Evolutionary conservation across 1,140 invertebrate species (phyloP).

Genomic region (Diachasmimorpha longicaudata): DNA sequence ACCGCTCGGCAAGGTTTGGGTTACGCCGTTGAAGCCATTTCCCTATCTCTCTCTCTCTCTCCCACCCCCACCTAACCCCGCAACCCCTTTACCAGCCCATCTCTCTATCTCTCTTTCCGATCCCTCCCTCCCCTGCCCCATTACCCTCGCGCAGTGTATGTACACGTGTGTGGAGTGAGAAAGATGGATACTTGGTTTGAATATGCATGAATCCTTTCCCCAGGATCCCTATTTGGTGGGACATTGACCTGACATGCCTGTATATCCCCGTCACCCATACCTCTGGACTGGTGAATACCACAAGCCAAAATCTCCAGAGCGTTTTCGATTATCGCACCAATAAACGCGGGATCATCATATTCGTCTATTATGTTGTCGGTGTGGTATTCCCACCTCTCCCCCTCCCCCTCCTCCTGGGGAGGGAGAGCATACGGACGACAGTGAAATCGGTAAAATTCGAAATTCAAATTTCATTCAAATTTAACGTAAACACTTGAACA

Average conservation of each 20-base stretch:
- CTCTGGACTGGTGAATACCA: not conserved
- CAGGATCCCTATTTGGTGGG: slow-evolving; percentile 43
- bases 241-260: slow-evolving; percentile 48
- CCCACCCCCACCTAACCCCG: too few species aligned
- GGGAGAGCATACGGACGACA: not conserved
- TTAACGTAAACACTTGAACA: slow-evolving; percentile 8
- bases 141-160: slow-evolving; percentile 24
- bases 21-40: slow-evolving; percentile 28
- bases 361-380: not conserved
- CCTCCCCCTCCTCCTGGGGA: too few species aligned
- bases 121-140: not conserved
- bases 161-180: slow-evolving; percentile 23
- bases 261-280: slow-evolving; percentile 12
- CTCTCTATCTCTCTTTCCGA: too few species aligned
- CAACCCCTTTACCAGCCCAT: too few species aligned
- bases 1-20: slow-evolving; percentile 32
- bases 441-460: not conserved
- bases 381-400: not conserved
- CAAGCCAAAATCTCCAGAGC: not conserved
- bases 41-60: too few species aligned
- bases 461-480: slow-evolving; percentile 15
- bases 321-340: not conserved
- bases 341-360: slow-evolving; percentile 2
- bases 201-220: slow-evolving; percentile 50
- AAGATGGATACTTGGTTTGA: slow-evolving; percentile 33